Percentiles rank a stretch among this genome's conserved stretches.
Conservation (phyloP, 2,888 invertebrate genomes). For the Plemyria rubiginata region DNA sequence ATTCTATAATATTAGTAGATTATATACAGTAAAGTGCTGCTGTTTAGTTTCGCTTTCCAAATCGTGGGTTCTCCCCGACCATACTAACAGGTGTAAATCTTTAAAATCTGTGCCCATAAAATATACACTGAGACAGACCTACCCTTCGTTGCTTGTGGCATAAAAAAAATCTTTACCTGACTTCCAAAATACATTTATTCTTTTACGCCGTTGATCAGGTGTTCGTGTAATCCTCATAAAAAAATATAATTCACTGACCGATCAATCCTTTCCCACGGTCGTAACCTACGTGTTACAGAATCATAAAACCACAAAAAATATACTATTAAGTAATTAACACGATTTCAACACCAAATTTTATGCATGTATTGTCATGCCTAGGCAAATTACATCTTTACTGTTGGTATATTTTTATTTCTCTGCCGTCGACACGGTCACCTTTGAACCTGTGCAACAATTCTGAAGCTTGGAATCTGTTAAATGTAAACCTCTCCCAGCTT, state of each 20-base stretch:
- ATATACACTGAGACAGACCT: not conserved
- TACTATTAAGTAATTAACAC: not conserved
- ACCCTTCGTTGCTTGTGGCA: slow-evolving; percentile 6
- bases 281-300: slow-evolving; percentile 8
- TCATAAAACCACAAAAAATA: too few relatives aligned
- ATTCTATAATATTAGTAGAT: not conserved
- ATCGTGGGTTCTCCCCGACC: slow-evolving; percentile 32
- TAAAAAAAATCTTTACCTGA: slow-evolving; percentile 70
- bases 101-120: slow-evolving; percentile 15
- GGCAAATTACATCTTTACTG: slow-evolving; percentile 10
- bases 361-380: slow-evolving; percentile 4
- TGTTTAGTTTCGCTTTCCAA: slow-evolving; percentile 51
- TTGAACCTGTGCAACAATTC: slow-evolving; percentile 2
- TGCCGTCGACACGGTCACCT: not conserved
- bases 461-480: not conserved
- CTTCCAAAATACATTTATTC: slow-evolving; percentile 60
- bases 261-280: slow-evolving; percentile 69
- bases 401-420: slow-evolving; percentile 5
- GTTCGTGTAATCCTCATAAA: slow-evolving; percentile 62
- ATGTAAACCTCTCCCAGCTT: not conserved
- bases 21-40: slow-evolving; percentile 21
- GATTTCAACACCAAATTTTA: not conserved
- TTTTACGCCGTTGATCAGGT: slow-evolving; percentile 62
- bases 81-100: slow-evolving; percentile 48
- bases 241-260: slow-evolving; percentile 51